Percentiles rank a stretch among this genome's conserved stretches.
Conservation (phyloP, 2,888 invertebrate genomes). For the Lepas anatifera region DNA sequence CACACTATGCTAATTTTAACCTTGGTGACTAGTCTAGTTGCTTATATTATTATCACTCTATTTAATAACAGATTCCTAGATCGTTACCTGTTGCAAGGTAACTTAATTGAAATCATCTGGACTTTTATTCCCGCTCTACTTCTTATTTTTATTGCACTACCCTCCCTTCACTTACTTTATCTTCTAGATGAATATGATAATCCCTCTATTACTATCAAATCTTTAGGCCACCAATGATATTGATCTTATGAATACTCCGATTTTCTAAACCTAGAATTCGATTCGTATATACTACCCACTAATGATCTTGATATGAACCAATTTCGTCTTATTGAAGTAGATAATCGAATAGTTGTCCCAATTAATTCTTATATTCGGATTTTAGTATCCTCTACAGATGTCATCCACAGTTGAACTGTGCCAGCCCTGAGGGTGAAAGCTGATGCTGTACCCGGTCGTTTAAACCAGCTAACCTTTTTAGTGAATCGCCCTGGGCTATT, state of each 20-base stretch:
- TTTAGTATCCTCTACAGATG: constrained; percentile 32
- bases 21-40: constrained; percentile 27
- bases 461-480: constrained; percentile 42
- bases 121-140: constrained; percentile 23
- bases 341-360: constrained; percentile 23
- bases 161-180: constrained; percentile 26
- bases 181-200: constrained; percentile 21
- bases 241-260: constrained; percentile 27
- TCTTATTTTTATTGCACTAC: constrained; percentile 24
- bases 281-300: constrained; percentile 24
- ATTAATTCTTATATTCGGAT: constrained; percentile 24
- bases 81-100: constrained; percentile 25
- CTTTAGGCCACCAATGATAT: constrained; percentile 24
- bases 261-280: constrained; percentile 23
- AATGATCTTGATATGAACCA: constrained; percentile 1
- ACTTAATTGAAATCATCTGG: constrained; percentile 25
- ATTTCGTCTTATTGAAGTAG: constrained; percentile 25
- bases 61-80: constrained; percentile 13
- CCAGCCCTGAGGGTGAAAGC: constrained; percentile 34
- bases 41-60: constrained; percentile 24
- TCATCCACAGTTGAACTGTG: constrained; percentile 36
- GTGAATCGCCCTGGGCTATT: constrained; percentile 51
- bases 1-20: constrained; percentile 28
- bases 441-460: constrained; percentile 36
- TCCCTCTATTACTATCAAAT: constrained; percentile 17